Base-by-base conservation (phyloP, 2,113 vertebrate genomes). In the Centrocercus urophasianus region DNA sequence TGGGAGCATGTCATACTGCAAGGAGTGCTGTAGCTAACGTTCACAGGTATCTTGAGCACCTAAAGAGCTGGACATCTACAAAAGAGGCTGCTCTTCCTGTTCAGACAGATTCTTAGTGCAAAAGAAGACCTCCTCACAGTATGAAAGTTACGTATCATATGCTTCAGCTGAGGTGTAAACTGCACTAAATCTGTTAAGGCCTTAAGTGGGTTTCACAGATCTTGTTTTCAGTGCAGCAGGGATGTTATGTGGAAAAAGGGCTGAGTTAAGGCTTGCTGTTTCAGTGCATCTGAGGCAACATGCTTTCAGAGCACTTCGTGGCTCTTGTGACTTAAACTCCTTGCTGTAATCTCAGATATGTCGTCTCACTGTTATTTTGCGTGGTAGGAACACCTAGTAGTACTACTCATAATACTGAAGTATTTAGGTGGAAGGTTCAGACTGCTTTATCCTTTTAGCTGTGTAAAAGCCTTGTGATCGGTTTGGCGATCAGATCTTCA, bases 1-100 rank as follows among this genome's bases (percentile, higher is more conserved):
- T n/a, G 28, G 38, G 30, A 5, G 0, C 59, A 1, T 78, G 0
- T 25, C 21, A 11, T 38, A 10, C 21, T 59, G 1, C 2, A 10
- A 6, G 34, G 30, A 25, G 6, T 38, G 20, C 5, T 19, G 19
- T 71, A 43, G 24, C 25, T 36, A 28, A 13, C 25, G 4, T 64
- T 61, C 57, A 38, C 24, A 42, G 45, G 20, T 79, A 11, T 38
- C 83, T 87, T 30, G 30, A 83, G 54, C 36, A 40, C 30, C 17
- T 47, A 3, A 45, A 79, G 36, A n/a, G 71, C 5, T 60, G 36
- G n/a, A 18, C 32, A 21, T 48, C 15, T 66, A 20, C 5, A 30
- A 12, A 82, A 85, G 34, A 59, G n/a, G 28, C 14, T 64, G 5
- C 56, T 69, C 19, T 30, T 1, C 0, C 0, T 10, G 5, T 64